Conservation (phyloP, 2,888 invertebrate species). For the Ennomos fuscantarius region DNA sequence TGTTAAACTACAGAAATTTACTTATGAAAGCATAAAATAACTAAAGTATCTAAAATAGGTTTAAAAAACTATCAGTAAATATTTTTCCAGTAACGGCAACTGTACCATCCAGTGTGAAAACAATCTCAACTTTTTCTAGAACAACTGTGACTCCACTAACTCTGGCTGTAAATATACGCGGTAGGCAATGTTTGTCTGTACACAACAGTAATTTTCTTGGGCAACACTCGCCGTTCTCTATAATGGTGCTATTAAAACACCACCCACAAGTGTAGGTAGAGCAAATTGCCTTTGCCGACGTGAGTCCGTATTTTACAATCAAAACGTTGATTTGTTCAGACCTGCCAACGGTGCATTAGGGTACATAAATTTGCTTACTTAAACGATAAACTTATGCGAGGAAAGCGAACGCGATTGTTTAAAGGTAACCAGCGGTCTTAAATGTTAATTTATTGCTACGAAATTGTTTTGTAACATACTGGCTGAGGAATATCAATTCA, state of each 20-base stretch:
- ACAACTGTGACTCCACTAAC: conserved; percentile 49
- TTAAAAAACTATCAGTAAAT: conserved; percentile 24
- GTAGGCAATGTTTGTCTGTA: conserved; percentile 61
- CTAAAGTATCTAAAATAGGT: conserved; percentile 8
- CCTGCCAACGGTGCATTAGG: conserved; percentile 76
- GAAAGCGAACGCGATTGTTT: conserved; percentile 68
- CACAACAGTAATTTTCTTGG: conserved; percentile 73
- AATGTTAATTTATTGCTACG: conserved; percentile 66
- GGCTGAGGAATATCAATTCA: conserved; percentile 36
- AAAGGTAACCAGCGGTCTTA: conserved; percentile 63
- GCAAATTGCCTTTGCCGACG: conserved; percentile 78
- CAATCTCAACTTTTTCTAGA: conserved; percentile 34
- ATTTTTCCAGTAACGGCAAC: conserved; percentile 22
- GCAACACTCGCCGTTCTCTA: conserved; percentile 73
- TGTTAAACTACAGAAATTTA: neutral
- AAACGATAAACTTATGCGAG: conserved; percentile 70
- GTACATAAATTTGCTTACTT: conserved; percentile 76
- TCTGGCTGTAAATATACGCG: conserved; percentile 56
- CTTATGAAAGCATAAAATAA: too few species aligned
- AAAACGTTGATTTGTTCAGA: conserved; percentile 78
- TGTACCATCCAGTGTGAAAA: conserved; percentile 27
- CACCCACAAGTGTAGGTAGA: conserved; percentile 74
- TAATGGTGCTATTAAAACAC: conserved; percentile 80
- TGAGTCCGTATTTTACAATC: conserved; percentile 76
- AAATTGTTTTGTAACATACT: conserved; percentile 49